Percentiles rank a stretch among this genome's conserved stretches.
Conservation (phyloP, 2,888 invertebrate genomes). For the Venusia cambrica region DNA sequence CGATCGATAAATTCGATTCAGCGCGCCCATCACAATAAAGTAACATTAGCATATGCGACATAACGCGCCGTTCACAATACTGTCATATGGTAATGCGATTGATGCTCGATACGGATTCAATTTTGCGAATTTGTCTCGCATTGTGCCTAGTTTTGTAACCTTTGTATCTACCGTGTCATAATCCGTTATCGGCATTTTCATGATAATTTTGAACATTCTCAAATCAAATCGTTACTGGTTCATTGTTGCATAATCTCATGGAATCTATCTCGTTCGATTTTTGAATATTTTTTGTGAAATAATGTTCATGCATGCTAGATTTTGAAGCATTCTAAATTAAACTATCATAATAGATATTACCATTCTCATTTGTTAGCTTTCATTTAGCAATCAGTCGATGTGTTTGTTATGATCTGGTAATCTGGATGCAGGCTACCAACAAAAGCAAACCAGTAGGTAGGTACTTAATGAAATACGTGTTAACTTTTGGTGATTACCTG, state of each 20-base stretch:
- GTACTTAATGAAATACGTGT: too few species aligned
- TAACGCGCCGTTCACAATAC: conserved; percentile 37
- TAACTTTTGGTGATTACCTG: too few species aligned
- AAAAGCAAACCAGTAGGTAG: too few species aligned
- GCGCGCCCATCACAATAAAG: conserved; percentile 49
- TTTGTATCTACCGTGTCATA: conserved; percentile 39
- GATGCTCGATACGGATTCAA: conserved; percentile 56
- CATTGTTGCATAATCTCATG: conserved; percentile 37
- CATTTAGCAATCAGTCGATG: too few species aligned
- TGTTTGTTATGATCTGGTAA: too few species aligned
- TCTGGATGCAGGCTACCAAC: too few species aligned
- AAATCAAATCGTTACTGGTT: conserved; percentile 29
- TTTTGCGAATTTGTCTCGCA: conserved; percentile 66
- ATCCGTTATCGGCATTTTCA: conserved; percentile 70
- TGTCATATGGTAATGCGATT: conserved; percentile 65
- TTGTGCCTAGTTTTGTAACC: conserved; percentile 54
- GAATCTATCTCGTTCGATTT: conserved; percentile 16
- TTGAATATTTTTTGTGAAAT: too few species aligned
- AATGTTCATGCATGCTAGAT: too few species aligned
- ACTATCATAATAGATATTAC: too few species aligned
- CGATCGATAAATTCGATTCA: conserved; percentile 39
- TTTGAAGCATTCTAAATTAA: too few species aligned
- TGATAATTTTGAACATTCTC: conserved; percentile 53
- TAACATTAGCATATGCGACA: conserved; percentile 48
- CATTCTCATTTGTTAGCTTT: too few species aligned